These are phyloP conservation scores for Pomacea maculata DNA, from an alignment of 1,140 invertebrate genomes.

Conservation along the genomic window DNA sequence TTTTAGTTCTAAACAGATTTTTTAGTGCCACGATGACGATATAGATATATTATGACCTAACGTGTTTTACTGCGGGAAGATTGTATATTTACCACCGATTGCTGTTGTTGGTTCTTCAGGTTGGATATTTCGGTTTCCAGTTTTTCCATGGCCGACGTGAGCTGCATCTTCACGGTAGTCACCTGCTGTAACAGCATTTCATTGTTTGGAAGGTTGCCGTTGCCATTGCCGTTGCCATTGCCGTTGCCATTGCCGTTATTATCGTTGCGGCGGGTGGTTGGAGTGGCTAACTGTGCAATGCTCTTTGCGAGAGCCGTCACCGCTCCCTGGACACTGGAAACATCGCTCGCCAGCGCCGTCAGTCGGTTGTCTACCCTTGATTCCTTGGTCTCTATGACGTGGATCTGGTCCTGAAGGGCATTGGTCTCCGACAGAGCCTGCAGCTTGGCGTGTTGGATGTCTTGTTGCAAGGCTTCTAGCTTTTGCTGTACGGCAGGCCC, in stretches of 20 bases:
- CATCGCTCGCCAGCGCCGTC: neutral
- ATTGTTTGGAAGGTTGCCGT: neutral
- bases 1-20: no score
- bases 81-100: neutral
- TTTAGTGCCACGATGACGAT: no score
- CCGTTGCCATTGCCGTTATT: neutral
- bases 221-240: neutral
- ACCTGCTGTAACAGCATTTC: conserved; percentile 7
- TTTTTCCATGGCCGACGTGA: neutral
- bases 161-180: neutral
- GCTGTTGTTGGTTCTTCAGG: neutral
- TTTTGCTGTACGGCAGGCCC: conserved; percentile 1
- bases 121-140: neutral
- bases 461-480: neutral
- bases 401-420: conserved; percentile 2
- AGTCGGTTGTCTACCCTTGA: neutral
- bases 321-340: no score
- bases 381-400: neutral
- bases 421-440: conserved; percentile 6
- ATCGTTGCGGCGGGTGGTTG: neutral
- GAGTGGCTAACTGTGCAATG: no score
- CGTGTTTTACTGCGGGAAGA: no score
- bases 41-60: no score
- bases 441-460: conserved; percentile 4
- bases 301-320: no score